Percentiles rank a stretch among this genome's conserved stretches.
Evolutionary conservation across 2,888 invertebrate genomes (phyloP).

Genomic region (Eupithecia insigniata): DNA sequence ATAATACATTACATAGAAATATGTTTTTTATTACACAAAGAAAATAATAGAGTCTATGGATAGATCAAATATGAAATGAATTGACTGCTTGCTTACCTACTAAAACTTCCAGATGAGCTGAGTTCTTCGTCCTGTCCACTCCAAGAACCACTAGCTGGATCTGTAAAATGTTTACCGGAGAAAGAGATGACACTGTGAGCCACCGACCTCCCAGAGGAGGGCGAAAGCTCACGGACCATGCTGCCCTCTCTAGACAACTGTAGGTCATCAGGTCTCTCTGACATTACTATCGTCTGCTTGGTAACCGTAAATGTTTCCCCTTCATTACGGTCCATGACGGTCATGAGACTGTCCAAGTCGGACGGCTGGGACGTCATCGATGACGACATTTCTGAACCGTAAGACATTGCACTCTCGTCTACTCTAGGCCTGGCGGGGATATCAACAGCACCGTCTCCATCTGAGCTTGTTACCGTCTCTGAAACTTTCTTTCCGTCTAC

Average conservation of each 20-base stretch:
- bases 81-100: conserved; percentile 66
- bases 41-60: too few relatives aligned
- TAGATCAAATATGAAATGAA: not conserved
- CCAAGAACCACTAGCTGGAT: conserved; percentile 83
- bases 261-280: conserved; percentile 76
- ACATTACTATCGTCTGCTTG: conserved; percentile 66
- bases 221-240: conserved; percentile 77
- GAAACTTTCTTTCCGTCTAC: conserved; percentile 80
- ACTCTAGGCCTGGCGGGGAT: conserved; percentile 70
- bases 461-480: conserved; percentile 72
- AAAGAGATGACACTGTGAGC: conserved; percentile 77
- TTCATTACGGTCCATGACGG: conserved; percentile 76
- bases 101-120: conserved; percentile 82
- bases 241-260: conserved; percentile 76
- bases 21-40: too few relatives aligned
- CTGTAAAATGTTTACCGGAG: conserved; percentile 83
- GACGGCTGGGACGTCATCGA: conserved; percentile 81
- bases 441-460: conserved; percentile 76
- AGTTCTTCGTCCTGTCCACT: conserved; percentile 82
- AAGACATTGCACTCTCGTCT: conserved; percentile 74
- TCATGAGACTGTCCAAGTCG: conserved; percentile 80
- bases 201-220: conserved; percentile 80
- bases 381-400: conserved; percentile 81
- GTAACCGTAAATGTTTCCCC: conserved; percentile 79
- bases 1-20: too few relatives aligned